Conservation (phyloP, 2,888 invertebrate species). For the Synergus japonicus region DNA sequence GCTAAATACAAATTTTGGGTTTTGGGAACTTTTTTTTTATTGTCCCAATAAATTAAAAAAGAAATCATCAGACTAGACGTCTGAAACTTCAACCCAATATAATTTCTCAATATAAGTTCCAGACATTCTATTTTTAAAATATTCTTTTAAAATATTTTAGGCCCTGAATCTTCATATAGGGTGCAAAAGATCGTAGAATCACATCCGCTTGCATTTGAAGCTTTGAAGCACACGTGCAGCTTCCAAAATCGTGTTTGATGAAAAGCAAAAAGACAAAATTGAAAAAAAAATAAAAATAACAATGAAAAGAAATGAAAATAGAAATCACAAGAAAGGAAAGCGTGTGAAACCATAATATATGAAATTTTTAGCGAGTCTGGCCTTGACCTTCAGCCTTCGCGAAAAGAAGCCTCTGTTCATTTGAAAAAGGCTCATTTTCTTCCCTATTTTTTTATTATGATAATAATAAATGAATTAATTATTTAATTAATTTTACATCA, state of each 20-base stretch:
- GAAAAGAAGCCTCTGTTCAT: constrained; percentile 48
- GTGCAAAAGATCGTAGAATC: constrained; percentile 49
- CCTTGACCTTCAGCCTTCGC: constrained; percentile 46
- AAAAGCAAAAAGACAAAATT: not conserved
- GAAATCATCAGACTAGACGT: too few species aligned
- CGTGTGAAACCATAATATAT: not conserved
- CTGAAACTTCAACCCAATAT: too few species aligned
- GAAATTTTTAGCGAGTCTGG: constrained; percentile 35
- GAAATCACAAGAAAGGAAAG: constrained; percentile 41
- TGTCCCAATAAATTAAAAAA: too few species aligned
- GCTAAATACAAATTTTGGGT: too few species aligned
- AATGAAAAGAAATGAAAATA: constrained; percentile 25
- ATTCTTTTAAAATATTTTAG: too few species aligned
- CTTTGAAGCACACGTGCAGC: constrained; percentile 52
- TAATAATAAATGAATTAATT: not conserved
- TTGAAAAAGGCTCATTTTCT: not conserved
- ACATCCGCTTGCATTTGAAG: constrained; percentile 63
- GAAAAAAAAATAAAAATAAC: not conserved
- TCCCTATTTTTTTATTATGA: not conserved
- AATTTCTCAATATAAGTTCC: too few species aligned
- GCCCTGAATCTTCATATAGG: not conserved
- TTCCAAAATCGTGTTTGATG: constrained; percentile 5
- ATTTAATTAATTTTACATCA: not conserved
- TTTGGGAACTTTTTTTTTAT: too few species aligned
- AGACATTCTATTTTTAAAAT: too few species aligned